Percentiles rank a stretch among this genome's conserved stretches.
These are phyloP conservation scores for Drosophila quasianomalipes DNA, from an alignment of 2,888 invertebrate species.

Conservation along the genomic window DNA sequence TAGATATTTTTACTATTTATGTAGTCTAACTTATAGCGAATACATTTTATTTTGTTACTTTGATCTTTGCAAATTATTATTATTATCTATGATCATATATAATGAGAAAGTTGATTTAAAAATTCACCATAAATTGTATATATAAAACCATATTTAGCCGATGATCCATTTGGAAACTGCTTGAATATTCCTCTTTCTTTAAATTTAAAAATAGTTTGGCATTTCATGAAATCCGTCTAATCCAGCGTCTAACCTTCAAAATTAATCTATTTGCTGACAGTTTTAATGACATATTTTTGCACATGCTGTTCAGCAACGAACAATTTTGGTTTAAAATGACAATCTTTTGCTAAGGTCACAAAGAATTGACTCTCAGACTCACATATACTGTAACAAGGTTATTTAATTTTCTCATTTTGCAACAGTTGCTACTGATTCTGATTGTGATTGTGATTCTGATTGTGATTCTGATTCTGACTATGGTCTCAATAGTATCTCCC, in stretches of 20 bases:
- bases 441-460: slow-evolving; percentile 2
- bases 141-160: background rate
- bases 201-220: background rate
- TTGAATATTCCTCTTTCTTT: background rate
- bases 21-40: background rate
- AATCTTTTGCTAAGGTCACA: background rate
- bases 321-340: background rate
- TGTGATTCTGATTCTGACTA: slow-evolving; percentile 4
- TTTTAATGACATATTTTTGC: background rate
- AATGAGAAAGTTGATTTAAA: background rate
- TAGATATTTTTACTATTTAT: background rate
- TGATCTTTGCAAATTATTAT: background rate
- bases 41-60: background rate
- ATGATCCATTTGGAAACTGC: background rate
- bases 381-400: slow-evolving; percentile 11
- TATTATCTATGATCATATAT: no score
- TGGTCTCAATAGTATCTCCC: slow-evolving; percentile 9
- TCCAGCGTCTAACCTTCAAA: background rate
- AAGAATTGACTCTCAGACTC: background rate
- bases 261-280: slow-evolving; percentile 1
- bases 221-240: background rate
- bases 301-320: background rate
- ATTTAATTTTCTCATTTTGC: slow-evolving; percentile 14
- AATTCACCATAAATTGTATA: background rate
- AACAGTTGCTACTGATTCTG: background rate